Evolutionary conservation across 1,140 invertebrate species (phyloP).

Genomic region (Euwallacea fornicatus): DNA sequence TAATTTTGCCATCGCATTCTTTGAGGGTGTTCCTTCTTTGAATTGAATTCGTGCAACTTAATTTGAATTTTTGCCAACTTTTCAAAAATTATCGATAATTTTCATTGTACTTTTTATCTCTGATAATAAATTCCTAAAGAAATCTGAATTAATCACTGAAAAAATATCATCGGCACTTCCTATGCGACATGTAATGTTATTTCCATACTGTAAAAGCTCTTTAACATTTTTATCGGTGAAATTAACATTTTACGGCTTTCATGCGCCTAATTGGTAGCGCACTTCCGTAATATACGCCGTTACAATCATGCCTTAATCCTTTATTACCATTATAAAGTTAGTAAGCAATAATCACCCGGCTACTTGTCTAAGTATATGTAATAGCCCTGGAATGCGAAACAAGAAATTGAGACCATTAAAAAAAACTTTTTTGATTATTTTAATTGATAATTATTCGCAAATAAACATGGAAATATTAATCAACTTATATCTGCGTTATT

Average conservation of each 20-base stretch:
- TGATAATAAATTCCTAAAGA: no score
- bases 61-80: no score
- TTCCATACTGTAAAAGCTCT: not conserved
- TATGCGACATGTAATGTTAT: no score
- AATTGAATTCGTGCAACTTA: no score
- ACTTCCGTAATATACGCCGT: slow-evolving; percentile 3
- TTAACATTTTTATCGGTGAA: slow-evolving; percentile 1
- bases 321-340: slow-evolving; percentile 10
- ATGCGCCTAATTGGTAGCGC: not conserved
- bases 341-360: not conserved
- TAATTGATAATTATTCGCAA: not conserved
- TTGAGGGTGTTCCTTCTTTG: no score
- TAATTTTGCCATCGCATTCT: no score
- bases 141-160: no score
- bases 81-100: no score
- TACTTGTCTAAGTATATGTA: no score
- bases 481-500: not conserved
- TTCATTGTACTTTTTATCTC: no score
- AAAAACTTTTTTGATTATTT: not conserved
- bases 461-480: not conserved
- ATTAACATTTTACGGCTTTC: slow-evolving; percentile 6
- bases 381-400: not conserved
- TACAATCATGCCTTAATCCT: not conserved
- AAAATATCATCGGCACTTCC: no score
- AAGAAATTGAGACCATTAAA: not conserved